Evolutionary conservation across 2,797 vertebrate species (phyloP).

Genomic region (Poeciliopsis infans): DNA sequence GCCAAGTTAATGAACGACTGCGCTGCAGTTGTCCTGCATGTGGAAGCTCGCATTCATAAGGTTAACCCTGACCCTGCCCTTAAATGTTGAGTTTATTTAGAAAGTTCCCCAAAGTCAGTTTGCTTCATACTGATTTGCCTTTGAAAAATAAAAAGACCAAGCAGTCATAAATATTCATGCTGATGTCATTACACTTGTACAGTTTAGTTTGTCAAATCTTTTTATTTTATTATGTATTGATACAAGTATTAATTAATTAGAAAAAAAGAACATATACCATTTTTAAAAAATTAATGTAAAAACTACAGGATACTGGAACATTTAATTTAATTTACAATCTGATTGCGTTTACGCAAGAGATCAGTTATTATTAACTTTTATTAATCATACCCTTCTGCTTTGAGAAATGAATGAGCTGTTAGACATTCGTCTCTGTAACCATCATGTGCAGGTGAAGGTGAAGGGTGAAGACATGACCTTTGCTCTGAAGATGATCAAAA

Average conservation of each 20-base stretch:
- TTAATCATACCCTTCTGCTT: background rate
- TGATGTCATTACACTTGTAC: no score
- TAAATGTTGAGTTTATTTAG: background rate
- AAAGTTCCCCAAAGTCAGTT: background rate
- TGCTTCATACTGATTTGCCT: background rate
- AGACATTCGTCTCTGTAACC: background rate
- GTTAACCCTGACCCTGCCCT: background rate
- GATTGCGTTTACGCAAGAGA: background rate
- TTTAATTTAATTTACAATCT: background rate
- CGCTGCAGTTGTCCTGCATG: background rate
- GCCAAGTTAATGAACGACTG: background rate
- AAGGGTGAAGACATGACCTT: constrained; percentile 87
- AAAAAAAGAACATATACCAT: no score
- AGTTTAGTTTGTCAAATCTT: no score
- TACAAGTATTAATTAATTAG: no score
- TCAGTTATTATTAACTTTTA: background rate
- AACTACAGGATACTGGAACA: background rate
- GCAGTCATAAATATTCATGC: background rate
- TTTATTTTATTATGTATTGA: no score
- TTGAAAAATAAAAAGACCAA: background rate
- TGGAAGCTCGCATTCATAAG: background rate
- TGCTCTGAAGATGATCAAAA: constrained; percentile 93
- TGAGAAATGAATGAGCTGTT: background rate
- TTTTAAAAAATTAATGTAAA: background rate
- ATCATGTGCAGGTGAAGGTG: constrained; percentile 87